Percentiles rank a stretch among this genome's conserved stretches.
phyloP scores from a whole-genome alignment of 2,888 invertebrate genomes.

The Aporophyla lueneburgensis region DNA sequence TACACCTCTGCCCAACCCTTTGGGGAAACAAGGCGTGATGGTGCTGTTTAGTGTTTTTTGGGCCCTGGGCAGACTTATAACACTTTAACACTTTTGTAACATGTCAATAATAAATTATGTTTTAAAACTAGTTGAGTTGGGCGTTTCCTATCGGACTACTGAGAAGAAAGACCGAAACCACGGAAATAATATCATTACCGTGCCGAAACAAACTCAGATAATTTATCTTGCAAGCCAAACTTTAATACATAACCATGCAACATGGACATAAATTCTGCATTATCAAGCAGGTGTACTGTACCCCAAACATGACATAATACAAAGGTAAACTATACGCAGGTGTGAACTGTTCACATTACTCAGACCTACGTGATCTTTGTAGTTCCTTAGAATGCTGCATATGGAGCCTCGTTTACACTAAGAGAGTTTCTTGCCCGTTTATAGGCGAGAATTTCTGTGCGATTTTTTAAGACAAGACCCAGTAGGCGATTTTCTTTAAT shows the following conservation, averaged over 20 bases:
- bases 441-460: neutral
- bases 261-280: constrained; percentile 14
- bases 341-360: constrained; percentile 53
- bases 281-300: constrained; percentile 22
- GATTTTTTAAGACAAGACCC: neutral
- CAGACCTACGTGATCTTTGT: constrained; percentile 51
- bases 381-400: constrained; percentile 29
- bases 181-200: too few species aligned
- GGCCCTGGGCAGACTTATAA: too few species aligned
- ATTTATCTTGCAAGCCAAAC: neutral
- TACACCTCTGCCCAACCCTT: too few species aligned
- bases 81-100: too few species aligned
- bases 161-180: too few species aligned
- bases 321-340: constrained; percentile 52
- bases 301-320: constrained; percentile 46
- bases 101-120: too few species aligned
- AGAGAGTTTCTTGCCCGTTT: neutral
- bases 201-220: too few species aligned
- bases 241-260: constrained; percentile 5
- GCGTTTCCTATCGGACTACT: too few species aligned
- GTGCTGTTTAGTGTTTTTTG: too few species aligned
- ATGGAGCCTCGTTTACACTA: neutral
- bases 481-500: neutral
- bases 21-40: too few species aligned
- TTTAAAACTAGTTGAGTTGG: too few species aligned